Percentiles rank a stretch among this genome's conserved stretches.
phyloP scores from a whole-genome alignment of 2,888 invertebrate species.

The Germaria angustata region DNA sequence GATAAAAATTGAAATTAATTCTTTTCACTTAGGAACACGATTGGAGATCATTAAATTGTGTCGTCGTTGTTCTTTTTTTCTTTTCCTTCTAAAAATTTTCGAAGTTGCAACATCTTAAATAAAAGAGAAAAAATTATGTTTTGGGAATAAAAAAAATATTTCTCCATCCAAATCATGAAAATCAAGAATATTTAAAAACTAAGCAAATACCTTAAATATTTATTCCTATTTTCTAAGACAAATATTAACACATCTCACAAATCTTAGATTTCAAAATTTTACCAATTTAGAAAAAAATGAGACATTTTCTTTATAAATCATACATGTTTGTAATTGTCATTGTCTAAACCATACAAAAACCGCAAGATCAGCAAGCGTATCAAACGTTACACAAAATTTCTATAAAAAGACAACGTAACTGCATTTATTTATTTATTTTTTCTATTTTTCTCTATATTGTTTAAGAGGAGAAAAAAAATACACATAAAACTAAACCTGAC shows the following conservation, averaged over 20 bases:
- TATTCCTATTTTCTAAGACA: conserved; percentile 7
- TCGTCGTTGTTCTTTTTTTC: conserved; percentile 48
- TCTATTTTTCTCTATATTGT: conserved; percentile 39
- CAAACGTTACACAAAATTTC: conserved; percentile 69
- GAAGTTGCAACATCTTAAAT: not conserved
- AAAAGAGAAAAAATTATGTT: not conserved
- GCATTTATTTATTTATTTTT: conserved; percentile 35
- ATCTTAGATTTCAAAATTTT: conserved; percentile 73
- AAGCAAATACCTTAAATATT: conserved; percentile 33
- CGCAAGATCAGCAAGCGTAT: conserved; percentile 73
- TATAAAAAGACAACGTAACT: conserved; percentile 53
- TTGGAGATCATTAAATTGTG: conserved; percentile 70
- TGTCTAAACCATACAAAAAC: conserved; percentile 68
- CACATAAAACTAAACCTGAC: conserved; percentile 52
- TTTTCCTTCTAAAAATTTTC: not conserved
- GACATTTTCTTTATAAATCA: conserved; percentile 40
- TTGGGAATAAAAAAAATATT: not conserved
- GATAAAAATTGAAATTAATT: conserved; percentile 71
- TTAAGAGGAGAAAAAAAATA: conserved; percentile 22
- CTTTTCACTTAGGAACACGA: conserved; percentile 70
- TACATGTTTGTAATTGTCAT: conserved; percentile 49
- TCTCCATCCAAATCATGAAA: not conserved
- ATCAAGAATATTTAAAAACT: conserved; percentile 20
- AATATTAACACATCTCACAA: conserved; percentile 71
- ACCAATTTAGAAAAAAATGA: conserved; percentile 50